phyloP scores from a whole-genome alignment of 2,888 invertebrate species.

The Leptarthrus brevirostris region DNA sequence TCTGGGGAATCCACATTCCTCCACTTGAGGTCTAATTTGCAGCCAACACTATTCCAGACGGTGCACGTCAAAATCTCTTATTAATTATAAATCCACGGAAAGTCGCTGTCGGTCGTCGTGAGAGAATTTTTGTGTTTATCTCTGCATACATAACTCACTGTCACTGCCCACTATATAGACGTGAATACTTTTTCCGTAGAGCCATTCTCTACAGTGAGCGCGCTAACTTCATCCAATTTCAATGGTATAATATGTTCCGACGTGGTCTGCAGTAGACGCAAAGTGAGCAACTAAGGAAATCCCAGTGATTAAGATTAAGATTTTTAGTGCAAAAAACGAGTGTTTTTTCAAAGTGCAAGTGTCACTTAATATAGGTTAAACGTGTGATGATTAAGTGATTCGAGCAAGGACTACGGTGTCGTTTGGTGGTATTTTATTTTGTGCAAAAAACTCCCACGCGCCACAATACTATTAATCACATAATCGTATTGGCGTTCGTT shows the following conservation, averaged over 20 bases:
- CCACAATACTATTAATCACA: neutral
- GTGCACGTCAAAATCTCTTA: neutral
- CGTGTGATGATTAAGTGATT: neutral
- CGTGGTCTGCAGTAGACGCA: neutral
- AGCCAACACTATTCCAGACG: neutral
- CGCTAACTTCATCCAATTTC: slow-evolving; percentile 11
- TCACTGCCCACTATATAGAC: slow-evolving; percentile 16
- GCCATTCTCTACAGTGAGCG: slow-evolving; percentile 1
- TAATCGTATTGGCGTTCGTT: neutral
- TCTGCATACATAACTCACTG: slow-evolving; percentile 32
- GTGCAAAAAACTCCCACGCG: neutral
- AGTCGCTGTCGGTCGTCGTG: slow-evolving; percentile 21
- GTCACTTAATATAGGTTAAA: neutral
- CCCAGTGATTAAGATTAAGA: slow-evolving; percentile 1
- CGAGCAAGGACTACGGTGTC: neutral
- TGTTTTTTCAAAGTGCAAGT: slow-evolving; percentile 36
- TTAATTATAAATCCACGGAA: slow-evolving; percentile 41
- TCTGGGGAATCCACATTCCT: no score
- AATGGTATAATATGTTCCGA: slow-evolving; percentile 15
- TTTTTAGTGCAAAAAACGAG: neutral
- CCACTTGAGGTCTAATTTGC: no score
- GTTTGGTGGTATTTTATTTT: no score
- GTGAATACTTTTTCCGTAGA: slow-evolving; percentile 17
- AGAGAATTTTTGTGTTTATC: slow-evolving; percentile 39
- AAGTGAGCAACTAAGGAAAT: neutral